Percentiles rank a stretch among this genome's conserved stretches.
Evolutionary conservation across 2,888 invertebrate genomes (phyloP).

Genomic region (Brachynemurus nebulosus): DNA sequence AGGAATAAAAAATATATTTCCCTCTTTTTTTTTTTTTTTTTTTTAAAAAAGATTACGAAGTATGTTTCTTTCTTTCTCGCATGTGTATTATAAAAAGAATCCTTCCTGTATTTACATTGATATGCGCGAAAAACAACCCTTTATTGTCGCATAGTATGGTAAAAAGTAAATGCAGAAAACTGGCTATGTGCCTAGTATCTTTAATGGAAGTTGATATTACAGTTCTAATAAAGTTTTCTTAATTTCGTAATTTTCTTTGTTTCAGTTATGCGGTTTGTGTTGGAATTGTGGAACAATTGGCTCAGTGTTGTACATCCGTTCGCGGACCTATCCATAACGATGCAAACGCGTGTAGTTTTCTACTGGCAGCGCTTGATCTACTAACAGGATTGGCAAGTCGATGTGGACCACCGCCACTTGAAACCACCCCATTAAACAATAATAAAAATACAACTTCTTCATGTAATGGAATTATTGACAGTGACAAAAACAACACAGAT

Average conservation of each 20-base stretch:
- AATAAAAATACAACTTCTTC: not conserved
- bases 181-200: not conserved
- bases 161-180: not conserved
- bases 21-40: no score
- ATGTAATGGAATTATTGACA: not conserved
- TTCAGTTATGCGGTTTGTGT: constrained; percentile 65
- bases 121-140: no score
- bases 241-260: no score
- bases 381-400: constrained; percentile 35
- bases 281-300: constrained; percentile 65
- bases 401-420: constrained; percentile 20
- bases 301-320: constrained; percentile 53
- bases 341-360: constrained; percentile 34
- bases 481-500: not conserved
- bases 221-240: constrained; percentile 3
- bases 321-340: constrained; percentile 49
- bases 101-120: no score
- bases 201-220: not conserved
- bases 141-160: no score
- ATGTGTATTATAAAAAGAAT: no score
- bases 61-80: no score
- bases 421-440: not conserved
- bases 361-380: constrained; percentile 36
- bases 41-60: no score
- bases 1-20: no score